Evolutionary conservation across 2,797 vertebrate species (phyloP).

Genomic region (Allobates femoralis): DNA sequence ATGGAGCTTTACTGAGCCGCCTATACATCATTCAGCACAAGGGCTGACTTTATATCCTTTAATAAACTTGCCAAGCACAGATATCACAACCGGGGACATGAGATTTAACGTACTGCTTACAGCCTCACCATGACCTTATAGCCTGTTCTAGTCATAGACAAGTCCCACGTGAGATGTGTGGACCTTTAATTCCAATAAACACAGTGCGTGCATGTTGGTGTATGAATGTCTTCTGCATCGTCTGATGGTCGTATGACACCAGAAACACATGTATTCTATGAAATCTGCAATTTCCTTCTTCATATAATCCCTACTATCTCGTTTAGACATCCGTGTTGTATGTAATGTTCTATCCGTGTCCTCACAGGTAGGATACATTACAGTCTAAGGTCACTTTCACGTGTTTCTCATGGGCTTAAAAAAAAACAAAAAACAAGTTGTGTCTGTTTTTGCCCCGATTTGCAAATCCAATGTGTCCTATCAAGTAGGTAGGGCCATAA

Average conservation of each 20-base stretch:
- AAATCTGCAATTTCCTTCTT: background rate
- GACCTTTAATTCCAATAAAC: slow-evolving; percentile 9
- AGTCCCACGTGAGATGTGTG: slow-evolving; percentile 6
- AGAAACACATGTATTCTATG: background rate
- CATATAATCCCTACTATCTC: too few species aligned
- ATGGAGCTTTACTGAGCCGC: slow-evolving; percentile 53
- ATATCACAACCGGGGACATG: slow-evolving; percentile 36
- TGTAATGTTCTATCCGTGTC: too few species aligned
- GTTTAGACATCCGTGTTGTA: too few species aligned
- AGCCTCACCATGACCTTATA: slow-evolving; percentile 41
- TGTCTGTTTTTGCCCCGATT: too few species aligned
- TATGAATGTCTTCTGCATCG: background rate
- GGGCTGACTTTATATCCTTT: slow-evolving; percentile 61
- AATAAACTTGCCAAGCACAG: slow-evolving; percentile 57
- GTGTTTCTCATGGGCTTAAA: too few species aligned
- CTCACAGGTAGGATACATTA: too few species aligned
- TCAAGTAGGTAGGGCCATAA: too few species aligned
- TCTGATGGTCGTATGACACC: background rate
- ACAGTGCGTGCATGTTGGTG: background rate
- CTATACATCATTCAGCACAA: slow-evolving; percentile 59
- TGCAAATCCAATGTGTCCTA: too few species aligned
- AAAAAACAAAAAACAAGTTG: too few species aligned
- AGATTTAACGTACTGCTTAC: slow-evolving; percentile 51
- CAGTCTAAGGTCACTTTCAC: too few species aligned
- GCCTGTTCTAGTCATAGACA: background rate